phyloP scores from a whole-genome alignment of 2,888 invertebrate species.

The Eristalinus aeneus region DNA sequence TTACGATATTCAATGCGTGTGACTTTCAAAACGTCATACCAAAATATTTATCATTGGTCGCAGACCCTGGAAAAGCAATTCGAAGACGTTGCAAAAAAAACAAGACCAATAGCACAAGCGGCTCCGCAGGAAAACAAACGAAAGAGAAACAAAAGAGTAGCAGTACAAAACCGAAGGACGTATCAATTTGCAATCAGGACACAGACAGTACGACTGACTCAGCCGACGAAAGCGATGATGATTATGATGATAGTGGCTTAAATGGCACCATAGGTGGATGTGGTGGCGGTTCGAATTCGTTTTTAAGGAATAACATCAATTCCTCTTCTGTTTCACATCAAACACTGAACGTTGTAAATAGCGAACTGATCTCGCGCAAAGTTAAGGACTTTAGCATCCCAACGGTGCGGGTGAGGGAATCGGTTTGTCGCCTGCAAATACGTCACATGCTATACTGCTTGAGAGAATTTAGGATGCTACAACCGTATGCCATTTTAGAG shows the following conservation, averaged over 20 bases:
- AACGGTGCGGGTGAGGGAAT: slow-evolving; percentile 76
- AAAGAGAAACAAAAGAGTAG: slow-evolving; percentile 45
- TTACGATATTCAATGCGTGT: slow-evolving; percentile 78
- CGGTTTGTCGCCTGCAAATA: slow-evolving; percentile 78
- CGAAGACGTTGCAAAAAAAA: slow-evolving; percentile 72
- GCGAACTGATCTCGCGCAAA: slow-evolving; percentile 76
- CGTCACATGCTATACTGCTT: slow-evolving; percentile 76
- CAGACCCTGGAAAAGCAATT: slow-evolving; percentile 78
- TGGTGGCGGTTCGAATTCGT: slow-evolving; percentile 26
- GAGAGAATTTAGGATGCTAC: slow-evolving; percentile 78
- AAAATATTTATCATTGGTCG: slow-evolving; percentile 78
- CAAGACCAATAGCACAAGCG: slow-evolving; percentile 1
- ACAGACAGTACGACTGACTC: slow-evolving; percentile 76
- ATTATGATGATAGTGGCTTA: slow-evolving; percentile 51
- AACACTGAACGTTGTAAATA: slow-evolving; percentile 76
- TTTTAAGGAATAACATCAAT: slow-evolving; percentile 41
- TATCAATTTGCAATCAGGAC: slow-evolving; percentile 61
- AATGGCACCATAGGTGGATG: slow-evolving; percentile 71
- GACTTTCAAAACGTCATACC: slow-evolving; percentile 78
- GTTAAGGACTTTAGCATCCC: slow-evolving; percentile 77
- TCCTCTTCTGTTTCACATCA: slow-evolving; percentile 74
- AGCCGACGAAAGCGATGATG: slow-evolving; percentile 75
- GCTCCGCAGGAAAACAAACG: slow-evolving; percentile 9
- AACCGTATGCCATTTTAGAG: slow-evolving; percentile 77
- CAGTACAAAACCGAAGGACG: slow-evolving; percentile 49